Evolutionary conservation across 2,888 invertebrate genomes (phyloP).

Genomic region (Zygogramma bicolorata): DNA sequence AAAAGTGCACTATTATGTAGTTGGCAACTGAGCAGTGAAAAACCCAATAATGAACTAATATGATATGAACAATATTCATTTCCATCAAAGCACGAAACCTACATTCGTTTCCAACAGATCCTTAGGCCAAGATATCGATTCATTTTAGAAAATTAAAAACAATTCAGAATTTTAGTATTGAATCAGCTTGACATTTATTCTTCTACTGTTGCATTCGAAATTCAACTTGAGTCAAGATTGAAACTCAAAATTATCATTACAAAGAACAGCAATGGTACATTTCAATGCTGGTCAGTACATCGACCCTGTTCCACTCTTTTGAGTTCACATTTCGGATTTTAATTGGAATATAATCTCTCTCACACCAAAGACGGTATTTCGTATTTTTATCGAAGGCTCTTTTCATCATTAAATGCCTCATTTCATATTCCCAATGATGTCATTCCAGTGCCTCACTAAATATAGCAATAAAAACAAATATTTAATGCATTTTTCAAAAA

Average conservation of each 20-base stretch:
- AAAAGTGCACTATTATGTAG: too few relatives aligned
- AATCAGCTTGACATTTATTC: too few relatives aligned
- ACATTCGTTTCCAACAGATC: too few relatives aligned
- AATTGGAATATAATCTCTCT: constrained; percentile 20
- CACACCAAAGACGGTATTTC: constrained; percentile 34
- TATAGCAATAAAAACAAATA: constrained; percentile 58
- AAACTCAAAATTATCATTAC: background rate
- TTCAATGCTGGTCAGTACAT: background rate
- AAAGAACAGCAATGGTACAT: background rate
- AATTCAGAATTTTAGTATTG: too few relatives aligned
- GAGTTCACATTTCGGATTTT: background rate
- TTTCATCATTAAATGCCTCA: constrained; percentile 40
- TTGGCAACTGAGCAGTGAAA: too few relatives aligned
- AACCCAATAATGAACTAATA: too few relatives aligned
- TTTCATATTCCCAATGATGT: constrained; percentile 47
- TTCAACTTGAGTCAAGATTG: too few relatives aligned
- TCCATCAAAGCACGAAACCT: too few relatives aligned
- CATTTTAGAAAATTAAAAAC: too few relatives aligned
- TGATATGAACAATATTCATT: too few relatives aligned
- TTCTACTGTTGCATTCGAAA: too few relatives aligned
- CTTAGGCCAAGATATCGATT: too few relatives aligned
- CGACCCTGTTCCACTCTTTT: background rate
- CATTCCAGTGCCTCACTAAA: constrained; percentile 50
- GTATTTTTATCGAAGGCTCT: constrained; percentile 39
- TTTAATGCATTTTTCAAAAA: constrained; percentile 57